Evolutionary conservation across 2,888 invertebrate genomes (phyloP).

Genomic region (Metellina segmentata): DNA sequence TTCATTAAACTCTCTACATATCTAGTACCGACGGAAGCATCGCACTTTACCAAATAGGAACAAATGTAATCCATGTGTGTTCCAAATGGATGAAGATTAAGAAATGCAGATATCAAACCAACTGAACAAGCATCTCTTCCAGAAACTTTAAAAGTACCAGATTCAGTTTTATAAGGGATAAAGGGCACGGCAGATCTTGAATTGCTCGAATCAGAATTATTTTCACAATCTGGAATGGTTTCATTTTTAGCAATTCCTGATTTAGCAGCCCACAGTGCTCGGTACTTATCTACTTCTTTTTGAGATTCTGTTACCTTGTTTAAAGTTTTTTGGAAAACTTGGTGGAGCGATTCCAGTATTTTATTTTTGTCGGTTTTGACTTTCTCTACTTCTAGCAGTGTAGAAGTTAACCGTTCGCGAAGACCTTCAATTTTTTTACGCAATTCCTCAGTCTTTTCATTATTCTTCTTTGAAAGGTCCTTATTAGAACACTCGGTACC

Average conservation of each 20-base stretch:
- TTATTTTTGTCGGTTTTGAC: not conserved
- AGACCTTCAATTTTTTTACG: not conserved
- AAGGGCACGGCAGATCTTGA: no score
- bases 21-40: constrained; percentile 87
- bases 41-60: constrained; percentile 92
- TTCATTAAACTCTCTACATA: constrained; percentile 89
- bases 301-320: not conserved
- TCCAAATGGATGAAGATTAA: constrained; percentile 95
- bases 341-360: not conserved
- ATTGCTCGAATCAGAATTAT: no score
- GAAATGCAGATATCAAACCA: constrained; percentile 90
- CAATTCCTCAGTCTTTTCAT: constrained; percentile 9
- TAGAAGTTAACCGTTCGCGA: not conserved
- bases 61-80: constrained; percentile 94
- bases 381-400: not conserved
- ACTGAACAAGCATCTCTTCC: constrained; percentile 80
- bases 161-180: not conserved
- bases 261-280: not conserved
- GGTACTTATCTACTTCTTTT: not conserved
- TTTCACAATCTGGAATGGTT: not conserved
- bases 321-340: not conserved
- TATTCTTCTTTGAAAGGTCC: not conserved
- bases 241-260: not conserved
- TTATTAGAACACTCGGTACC: constrained; percentile 47
- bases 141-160: constrained; percentile 41